phyloP scores from a whole-genome alignment of 2,888 invertebrate genomes.

The Mythimna pallens region DNA sequence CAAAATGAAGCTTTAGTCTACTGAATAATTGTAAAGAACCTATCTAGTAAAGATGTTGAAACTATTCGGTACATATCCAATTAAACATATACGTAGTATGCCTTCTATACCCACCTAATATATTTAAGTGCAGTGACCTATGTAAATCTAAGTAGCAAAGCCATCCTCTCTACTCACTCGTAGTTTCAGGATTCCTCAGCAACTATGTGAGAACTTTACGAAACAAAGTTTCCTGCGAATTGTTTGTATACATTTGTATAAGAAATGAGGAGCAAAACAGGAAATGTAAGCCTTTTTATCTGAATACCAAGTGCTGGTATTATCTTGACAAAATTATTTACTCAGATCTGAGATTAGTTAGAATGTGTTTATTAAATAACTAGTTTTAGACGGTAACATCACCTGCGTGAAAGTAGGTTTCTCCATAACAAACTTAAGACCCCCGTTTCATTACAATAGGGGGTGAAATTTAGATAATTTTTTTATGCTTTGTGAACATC shows the following conservation, averaged over 20 bases:
- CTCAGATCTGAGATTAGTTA: conserved; percentile 24
- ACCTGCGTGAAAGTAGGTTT: too few relatives aligned
- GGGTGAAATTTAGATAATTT: too few relatives aligned
- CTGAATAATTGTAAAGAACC: background rate
- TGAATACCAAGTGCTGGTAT: conserved; percentile 65
- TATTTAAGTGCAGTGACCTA: conserved; percentile 78
- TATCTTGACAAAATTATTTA: conserved; percentile 35
- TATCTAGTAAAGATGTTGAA: conserved; percentile 3
- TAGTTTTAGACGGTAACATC: too few relatives aligned
- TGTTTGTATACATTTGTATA: conserved; percentile 87
- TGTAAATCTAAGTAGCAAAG: conserved; percentile 82
- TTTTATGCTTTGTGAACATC: too few relatives aligned
- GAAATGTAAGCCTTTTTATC: conserved; percentile 77
- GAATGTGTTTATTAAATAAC: too few relatives aligned
- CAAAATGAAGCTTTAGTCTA: background rate
- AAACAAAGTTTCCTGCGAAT: conserved; percentile 81
- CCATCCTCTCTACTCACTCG: conserved; percentile 79
- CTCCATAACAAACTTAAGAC: too few relatives aligned
- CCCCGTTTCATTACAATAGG: too few relatives aligned
- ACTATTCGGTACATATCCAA: background rate
- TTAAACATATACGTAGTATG: background rate
- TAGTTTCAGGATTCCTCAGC: conserved; percentile 83
- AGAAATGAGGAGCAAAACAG: conserved; percentile 83
- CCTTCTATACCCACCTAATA: conserved; percentile 1
- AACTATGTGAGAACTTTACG: conserved; percentile 84